These are phyloP conservation scores for Budorcas taxicolor DNA, from an alignment of 2,113 vertebrate species.

Conservation along the genomic window DNA sequence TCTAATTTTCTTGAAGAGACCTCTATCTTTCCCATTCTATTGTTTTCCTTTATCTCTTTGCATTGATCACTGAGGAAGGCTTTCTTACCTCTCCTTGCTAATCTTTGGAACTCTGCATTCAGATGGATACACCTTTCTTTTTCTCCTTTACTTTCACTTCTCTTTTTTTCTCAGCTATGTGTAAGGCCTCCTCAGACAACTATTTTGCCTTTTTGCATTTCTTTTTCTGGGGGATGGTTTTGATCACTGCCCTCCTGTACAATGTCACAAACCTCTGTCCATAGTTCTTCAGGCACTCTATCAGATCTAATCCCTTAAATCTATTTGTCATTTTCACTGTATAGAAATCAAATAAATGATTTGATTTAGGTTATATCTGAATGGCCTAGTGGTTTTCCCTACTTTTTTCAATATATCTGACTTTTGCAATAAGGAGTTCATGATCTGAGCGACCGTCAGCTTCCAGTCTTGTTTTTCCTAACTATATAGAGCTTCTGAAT, in stretches of 20 bases:
- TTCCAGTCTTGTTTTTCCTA: neutral
- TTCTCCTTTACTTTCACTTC: neutral
- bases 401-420: neutral
- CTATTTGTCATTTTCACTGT: neutral
- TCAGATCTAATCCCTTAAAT: neutral
- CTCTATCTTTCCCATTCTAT: neutral
- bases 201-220: neutral
- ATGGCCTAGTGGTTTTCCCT: neutral
- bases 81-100: neutral
- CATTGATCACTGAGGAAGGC: neutral
- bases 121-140: neutral
- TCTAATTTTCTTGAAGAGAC: neutral
- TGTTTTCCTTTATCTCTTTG: neutral
- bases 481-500: neutral
- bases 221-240: neutral
- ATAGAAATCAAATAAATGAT: neutral
- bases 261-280: neutral
- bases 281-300: neutral
- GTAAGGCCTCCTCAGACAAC: neutral
- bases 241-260: neutral
- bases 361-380: neutral
- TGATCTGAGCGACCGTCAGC: neutral
- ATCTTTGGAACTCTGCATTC: neutral
- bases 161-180: neutral
- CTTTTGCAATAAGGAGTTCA: neutral